These are phyloP conservation scores for Plotosus lineatus DNA, from an alignment of 2,113 vertebrate genomes.

Conservation along the genomic window DNA sequence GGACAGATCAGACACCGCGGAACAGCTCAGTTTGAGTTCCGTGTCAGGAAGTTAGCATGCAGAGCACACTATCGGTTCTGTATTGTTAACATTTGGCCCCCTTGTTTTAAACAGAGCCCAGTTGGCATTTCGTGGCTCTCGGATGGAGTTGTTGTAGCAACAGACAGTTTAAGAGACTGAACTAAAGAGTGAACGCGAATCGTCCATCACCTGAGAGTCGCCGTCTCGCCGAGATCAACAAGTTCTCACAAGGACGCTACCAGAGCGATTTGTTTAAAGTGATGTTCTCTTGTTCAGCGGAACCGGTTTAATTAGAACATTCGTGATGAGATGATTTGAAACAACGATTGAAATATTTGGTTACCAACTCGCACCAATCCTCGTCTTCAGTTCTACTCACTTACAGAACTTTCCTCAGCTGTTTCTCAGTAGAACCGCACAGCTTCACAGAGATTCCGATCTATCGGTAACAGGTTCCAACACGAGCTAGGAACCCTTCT, in stretches of 20 bases:
- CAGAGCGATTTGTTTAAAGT: conserved; percentile 10
- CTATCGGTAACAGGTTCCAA: background rate
- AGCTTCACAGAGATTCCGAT: background rate
- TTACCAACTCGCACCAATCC: background rate
- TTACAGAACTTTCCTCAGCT: background rate
- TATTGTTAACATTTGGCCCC: conserved; percentile 84
- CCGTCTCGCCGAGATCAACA: conserved; percentile 78
- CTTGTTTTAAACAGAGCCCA: conserved; percentile 80
- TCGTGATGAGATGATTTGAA: background rate
- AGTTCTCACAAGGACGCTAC: conserved; percentile 81
- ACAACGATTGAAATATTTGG: background rate
- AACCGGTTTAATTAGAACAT: background rate
- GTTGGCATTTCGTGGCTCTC: conserved; percentile 81
- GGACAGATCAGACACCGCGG: background rate
- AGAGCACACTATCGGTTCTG: conserved; percentile 61
- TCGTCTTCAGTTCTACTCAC: background rate
- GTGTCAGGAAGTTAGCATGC: background rate
- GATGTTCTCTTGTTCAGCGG: background rate
- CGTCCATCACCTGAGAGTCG: conserved; percentile 83
- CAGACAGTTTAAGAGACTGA: conserved; percentile 70
- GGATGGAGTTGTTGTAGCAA: conserved; percentile 85
- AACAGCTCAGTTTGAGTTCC: background rate
- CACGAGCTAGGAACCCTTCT: background rate
- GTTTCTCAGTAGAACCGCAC: background rate
- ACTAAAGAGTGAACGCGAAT: conserved; percentile 82